Evolutionary conservation across 1,140 invertebrate species (phyloP).

Genomic region (Vollenhovia emeryi): DNA sequence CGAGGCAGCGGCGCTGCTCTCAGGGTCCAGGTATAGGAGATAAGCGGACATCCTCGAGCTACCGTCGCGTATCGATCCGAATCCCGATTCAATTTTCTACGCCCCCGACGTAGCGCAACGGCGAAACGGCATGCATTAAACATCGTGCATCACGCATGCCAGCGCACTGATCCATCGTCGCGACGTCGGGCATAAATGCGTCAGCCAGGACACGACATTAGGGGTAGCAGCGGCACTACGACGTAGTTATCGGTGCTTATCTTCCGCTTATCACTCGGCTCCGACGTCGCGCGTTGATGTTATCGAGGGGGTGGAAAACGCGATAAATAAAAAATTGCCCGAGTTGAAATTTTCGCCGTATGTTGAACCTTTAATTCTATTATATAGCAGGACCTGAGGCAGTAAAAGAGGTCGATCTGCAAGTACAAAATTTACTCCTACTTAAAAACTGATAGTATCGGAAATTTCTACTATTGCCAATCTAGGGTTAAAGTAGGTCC

Average conservation of each 20-base stretch:
- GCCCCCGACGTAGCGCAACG: slow-evolving; percentile 59
- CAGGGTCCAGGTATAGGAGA: slow-evolving; percentile 61
- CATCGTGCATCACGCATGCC: slow-evolving; percentile 67
- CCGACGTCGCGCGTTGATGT: background rate
- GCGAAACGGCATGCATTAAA: slow-evolving; percentile 70
- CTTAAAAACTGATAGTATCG: too few species aligned
- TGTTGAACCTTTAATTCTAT: too few species aligned
- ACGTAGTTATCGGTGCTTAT: background rate
- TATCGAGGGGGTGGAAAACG: too few species aligned
- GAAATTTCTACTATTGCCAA: too few species aligned
- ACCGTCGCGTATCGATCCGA: slow-evolving; percentile 70
- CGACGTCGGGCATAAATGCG: slow-evolving; percentile 46
- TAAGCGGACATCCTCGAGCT: slow-evolving; percentile 65
- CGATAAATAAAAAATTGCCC: background rate
- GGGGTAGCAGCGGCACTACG: background rate
- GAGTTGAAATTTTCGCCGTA: too few species aligned
- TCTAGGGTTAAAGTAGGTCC: too few species aligned
- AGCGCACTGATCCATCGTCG: slow-evolving; percentile 56
- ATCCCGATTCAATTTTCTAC: slow-evolving; percentile 73
- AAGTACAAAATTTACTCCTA: too few species aligned
- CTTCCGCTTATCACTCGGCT: background rate
- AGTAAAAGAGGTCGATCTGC: too few species aligned
- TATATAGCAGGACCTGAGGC: too few species aligned
- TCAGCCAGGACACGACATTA: slow-evolving; percentile 44
- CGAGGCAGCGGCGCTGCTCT: slow-evolving; percentile 48